Evolutionary conservation across 2,113 vertebrate species (phyloP).

Genomic region (Notothenia coriiceps): DNA sequence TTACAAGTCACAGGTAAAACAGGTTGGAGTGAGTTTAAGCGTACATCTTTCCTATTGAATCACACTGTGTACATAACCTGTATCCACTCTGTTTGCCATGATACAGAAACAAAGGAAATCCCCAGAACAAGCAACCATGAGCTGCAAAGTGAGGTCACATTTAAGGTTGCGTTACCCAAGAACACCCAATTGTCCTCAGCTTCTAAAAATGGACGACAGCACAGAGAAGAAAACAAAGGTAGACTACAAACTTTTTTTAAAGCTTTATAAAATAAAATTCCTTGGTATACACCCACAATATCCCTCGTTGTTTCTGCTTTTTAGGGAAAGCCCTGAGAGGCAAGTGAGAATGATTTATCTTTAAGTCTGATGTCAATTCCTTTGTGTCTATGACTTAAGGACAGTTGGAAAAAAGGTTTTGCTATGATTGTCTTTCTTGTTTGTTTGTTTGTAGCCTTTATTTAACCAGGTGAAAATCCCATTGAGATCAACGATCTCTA

Average conservation of each 20-base stretch:
- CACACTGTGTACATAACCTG: constrained; percentile 12
- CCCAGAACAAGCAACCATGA: constrained; percentile 20
- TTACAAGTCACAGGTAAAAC: constrained; percentile 55
- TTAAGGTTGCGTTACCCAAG: not conserved
- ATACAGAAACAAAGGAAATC: constrained; percentile 56
- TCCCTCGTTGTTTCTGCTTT: not conserved
- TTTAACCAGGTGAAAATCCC: no score
- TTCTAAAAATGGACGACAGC: constrained; percentile 2
- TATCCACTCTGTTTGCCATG: constrained; percentile 31
- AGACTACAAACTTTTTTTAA: constrained; percentile 4
- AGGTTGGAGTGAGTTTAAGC: no score
- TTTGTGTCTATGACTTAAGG: no score
- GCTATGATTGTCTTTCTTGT: no score
- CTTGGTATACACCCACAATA: not conserved
- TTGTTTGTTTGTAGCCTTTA: no score
- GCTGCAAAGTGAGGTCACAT: constrained; percentile 5
- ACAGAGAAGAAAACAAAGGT: constrained; percentile 47
- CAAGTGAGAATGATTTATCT: no score
- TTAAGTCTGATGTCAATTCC: no score
- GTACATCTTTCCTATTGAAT: not conserved
- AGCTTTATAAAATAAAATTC: not conserved
- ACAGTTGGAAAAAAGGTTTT: no score
- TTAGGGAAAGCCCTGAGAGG: no score
- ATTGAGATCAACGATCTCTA: no score
- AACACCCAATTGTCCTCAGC: not conserved